Evolutionary conservation across 1,140 invertebrate species (phyloP).

Genomic region (Chionoecetes opilio): DNA sequence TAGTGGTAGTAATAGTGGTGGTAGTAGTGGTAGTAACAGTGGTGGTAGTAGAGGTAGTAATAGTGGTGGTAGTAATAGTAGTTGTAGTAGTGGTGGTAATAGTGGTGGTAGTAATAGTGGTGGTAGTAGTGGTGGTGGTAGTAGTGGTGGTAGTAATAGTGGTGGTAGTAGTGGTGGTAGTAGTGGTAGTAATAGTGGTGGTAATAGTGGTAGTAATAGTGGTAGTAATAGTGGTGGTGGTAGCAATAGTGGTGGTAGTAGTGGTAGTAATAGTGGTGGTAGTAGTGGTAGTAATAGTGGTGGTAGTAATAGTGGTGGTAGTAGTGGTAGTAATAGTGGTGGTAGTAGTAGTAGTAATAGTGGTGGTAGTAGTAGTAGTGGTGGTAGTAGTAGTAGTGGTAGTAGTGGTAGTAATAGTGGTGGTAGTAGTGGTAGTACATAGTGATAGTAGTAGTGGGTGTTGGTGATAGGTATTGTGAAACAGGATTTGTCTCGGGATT

Average conservation of each 20-base stretch:
- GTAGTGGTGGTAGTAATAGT: not conserved
- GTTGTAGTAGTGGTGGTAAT: too few relatives aligned
- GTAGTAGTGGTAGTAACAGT: conserved; percentile 20
- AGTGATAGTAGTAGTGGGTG: too few relatives aligned
- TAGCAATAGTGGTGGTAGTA: not conserved
- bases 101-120: not conserved
- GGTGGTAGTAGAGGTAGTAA: not conserved
- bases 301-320: conserved; percentile 20
- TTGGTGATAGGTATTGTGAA: too few relatives aligned
- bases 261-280: not conserved
- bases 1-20: conserved; percentile 4
- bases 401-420: too few relatives aligned
- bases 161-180: not conserved
- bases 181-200: not conserved
- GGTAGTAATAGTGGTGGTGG: too few relatives aligned
- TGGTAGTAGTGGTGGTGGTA: conserved; percentile 13
- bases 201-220: too few relatives aligned
- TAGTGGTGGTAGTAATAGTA: too few relatives aligned
- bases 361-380: too few relatives aligned
- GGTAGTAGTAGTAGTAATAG: not conserved
- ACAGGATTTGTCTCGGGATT: too few relatives aligned
- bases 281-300: not conserved
- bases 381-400: too few relatives aligned
- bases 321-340: conserved; percentile 19
- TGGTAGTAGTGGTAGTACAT: too few relatives aligned